Evolutionary conservation across 2,888 invertebrate genomes (phyloP).

Genomic region (Nemurella pictetii): DNA sequence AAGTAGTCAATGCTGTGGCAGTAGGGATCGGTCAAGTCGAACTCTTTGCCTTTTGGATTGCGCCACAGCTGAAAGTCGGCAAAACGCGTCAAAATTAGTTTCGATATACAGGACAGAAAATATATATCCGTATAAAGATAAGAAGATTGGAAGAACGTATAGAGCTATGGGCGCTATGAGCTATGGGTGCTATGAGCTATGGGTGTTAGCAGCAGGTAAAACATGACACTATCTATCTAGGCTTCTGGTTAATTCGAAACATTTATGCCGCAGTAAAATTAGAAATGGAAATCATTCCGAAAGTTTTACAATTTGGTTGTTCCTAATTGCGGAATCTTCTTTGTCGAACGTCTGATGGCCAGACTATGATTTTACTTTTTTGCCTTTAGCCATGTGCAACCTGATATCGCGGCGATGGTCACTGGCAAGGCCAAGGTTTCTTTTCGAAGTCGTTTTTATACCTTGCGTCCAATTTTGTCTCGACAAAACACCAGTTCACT

Average conservation of each 20-base stretch:
- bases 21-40: conserved; percentile 56
- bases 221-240: no score
- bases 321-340: background rate
- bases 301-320: background rate
- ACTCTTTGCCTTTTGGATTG: conserved; percentile 45
- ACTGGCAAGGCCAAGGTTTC: background rate
- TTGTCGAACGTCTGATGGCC: background rate
- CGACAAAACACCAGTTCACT: conserved; percentile 58
- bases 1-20: conserved; percentile 56
- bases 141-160: no score
- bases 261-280: no score
- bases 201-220: no score
- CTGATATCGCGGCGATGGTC: background rate
- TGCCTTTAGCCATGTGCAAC: background rate
- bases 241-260: no score
- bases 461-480: conserved; percentile 55
- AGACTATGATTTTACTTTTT: background rate
- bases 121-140: no score
- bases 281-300: no score
- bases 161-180: no score
- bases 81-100: no score
- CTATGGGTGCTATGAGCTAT: no score
- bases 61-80: conserved; percentile 19
- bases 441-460: conserved; percentile 43
- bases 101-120: no score